Percentiles rank a stretch among this genome's conserved stretches.
These are phyloP conservation scores for Andrena flavipes DNA, from an alignment of 2,888 invertebrate genomes.

Conservation along the genomic window DNA sequence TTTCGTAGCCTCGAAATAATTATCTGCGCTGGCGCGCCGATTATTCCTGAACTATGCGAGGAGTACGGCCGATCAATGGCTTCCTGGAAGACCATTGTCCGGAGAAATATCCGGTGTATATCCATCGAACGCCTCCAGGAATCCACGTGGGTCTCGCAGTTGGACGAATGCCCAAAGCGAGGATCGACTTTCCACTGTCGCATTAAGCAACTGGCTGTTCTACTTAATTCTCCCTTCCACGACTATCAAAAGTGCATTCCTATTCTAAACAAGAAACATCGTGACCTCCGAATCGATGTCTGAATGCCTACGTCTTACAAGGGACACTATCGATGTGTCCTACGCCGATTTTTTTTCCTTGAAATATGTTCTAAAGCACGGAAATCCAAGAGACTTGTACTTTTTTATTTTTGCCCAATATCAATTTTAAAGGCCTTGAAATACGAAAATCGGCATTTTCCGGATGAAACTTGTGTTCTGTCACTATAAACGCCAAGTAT, in stretches of 20 bases:
- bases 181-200: constrained; percentile 38
- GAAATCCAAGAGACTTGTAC: no score
- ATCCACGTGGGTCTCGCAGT: constrained; percentile 58
- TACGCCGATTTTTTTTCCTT: no score
- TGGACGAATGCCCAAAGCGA: constrained; percentile 38
- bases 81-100: constrained; percentile 67
- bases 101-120: constrained; percentile 66
- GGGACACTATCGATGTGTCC: no score
- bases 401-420: no score
- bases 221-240: background rate
- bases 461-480: no score
- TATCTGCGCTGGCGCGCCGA: constrained; percentile 64
- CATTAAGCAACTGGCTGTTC: constrained; percentile 43
- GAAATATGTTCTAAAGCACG: no score
- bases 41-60: constrained; percentile 72
- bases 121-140: constrained; percentile 62
- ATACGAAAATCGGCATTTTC: no score
- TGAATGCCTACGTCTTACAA: no score
- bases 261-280: background rate
- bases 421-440: no score
- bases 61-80: constrained; percentile 65
- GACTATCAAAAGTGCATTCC: background rate
- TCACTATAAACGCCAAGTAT: no score
- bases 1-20: constrained; percentile 68
- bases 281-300: no score